Conservation (phyloP, 2,113 vertebrate genomes). For the Pangasianodon gigas region DNA sequence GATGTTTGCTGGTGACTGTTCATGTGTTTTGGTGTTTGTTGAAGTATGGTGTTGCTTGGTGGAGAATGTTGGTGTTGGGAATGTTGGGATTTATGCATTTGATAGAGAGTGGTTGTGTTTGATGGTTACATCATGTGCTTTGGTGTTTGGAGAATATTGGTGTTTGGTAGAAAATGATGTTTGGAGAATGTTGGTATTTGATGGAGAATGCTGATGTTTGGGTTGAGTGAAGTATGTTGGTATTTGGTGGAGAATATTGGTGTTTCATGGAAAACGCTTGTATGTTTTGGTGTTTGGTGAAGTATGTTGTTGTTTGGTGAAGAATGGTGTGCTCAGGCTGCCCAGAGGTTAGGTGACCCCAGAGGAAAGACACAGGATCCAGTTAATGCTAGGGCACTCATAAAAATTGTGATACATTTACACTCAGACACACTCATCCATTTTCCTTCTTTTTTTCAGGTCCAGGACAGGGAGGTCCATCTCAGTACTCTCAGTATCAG, state of each 20-base stretch:
- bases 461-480: conserved; percentile 83
- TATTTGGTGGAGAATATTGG: not conserved
- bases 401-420: not conserved
- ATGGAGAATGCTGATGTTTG: not conserved
- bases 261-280: not conserved
- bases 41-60: not conserved
- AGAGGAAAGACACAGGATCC: not conserved
- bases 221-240: not conserved
- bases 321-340: not conserved
- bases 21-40: not conserved
- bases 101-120: not conserved
- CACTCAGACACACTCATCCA: not conserved
- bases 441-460: conserved; percentile 55
- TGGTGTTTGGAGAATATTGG: not conserved
- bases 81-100: not conserved
- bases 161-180: not conserved
- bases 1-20: not conserved
- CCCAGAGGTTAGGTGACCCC: not conserved
- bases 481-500: conserved; percentile 93
- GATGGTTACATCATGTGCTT: too few relatives aligned
- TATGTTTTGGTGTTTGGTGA: too few relatives aligned
- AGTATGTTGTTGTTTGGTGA: not conserved
- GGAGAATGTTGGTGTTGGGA: not conserved
- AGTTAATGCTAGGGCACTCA: not conserved
- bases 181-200: not conserved